phyloP scores from a whole-genome alignment of 2,888 invertebrate species.

The Scrobipalpa atriplicella region DNA sequence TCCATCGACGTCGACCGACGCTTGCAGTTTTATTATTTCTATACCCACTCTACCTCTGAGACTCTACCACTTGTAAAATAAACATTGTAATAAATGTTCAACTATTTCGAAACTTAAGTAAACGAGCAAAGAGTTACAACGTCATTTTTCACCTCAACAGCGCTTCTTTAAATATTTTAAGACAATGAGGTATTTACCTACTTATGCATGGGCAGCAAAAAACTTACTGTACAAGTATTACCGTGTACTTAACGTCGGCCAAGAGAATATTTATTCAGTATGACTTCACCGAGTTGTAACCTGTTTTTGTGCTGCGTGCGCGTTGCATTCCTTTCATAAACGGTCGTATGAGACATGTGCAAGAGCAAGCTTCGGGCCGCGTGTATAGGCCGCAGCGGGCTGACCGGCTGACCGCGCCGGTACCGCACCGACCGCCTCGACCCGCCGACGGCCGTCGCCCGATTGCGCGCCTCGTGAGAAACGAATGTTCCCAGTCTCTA shows the following conservation, averaged over 20 bases:
- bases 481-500: constrained; percentile 77
- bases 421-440: constrained; percentile 41
- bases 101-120: constrained; percentile 1
- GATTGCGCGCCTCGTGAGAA: constrained; percentile 69
- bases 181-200: constrained; percentile 32
- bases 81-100: neutral
- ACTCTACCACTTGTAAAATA: constrained; percentile 6
- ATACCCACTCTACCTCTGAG: too few relatives aligned
- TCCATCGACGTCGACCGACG: constrained; percentile 52
- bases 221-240: constrained; percentile 51
- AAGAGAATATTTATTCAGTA: constrained; percentile 54
- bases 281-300: constrained; percentile 59
- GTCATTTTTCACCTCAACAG: constrained; percentile 19
- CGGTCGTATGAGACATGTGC: constrained; percentile 48
- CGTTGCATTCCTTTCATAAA: constrained; percentile 69
- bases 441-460: constrained; percentile 38
- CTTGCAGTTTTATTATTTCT: constrained; percentile 64
- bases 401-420: constrained; percentile 44
- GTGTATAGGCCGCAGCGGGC: constrained; percentile 35
- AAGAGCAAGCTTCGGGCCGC: constrained; percentile 33
- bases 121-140: constrained; percentile 42
- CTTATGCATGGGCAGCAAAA: constrained; percentile 30
- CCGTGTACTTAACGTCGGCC: constrained; percentile 56
- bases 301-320: constrained; percentile 62
- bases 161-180: constrained; percentile 32